Base-by-base conservation (phyloP, 2,113 vertebrate species). In the Gnathonemus longibarbis region DNA sequence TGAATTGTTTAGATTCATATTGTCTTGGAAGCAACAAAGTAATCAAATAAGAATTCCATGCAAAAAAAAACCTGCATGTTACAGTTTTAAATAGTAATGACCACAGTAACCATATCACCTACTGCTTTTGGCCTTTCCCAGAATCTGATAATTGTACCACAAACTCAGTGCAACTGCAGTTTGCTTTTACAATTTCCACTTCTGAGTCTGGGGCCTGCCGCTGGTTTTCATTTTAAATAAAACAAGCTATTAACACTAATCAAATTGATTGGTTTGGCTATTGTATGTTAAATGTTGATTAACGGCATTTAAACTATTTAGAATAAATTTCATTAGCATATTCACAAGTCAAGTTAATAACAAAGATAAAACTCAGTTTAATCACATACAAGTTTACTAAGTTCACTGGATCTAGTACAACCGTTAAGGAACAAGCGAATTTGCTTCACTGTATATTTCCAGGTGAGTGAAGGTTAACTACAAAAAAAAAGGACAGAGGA, bases 391-490 rank as follows among this genome's bases (percentile, higher is more conserved):
- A 42, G 35, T 80, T 80, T 19, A 31, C 62, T 5, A 80, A 80
- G 15, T 42, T 80, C 42, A 80, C 74, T 42, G 35, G 74, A 80
- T 80, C 13, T 15, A 77, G 74, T 80, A 42, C 13, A 7, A 80
- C 31, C 4, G 31, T 19, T 42, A 42, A 42, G 31, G 35, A 80
- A 42, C 35, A 35, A 77, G 31, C 74, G 74, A 39, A 77, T 42
- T 42, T 80, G 1, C 35, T 80, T 80, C 31, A 80, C 74, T 80
- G 35, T 3, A 21, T 80, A 42, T 66, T 52, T 70, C 45, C 70
- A 84, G 66, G 89, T 89, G 70, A 39, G 85, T 27, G 5, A 74
- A 77, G 46, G 66, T 89, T 46, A 89, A 49, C n/a, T 70, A 70
- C 21, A 74, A 74, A 39, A 31, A 17, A 46, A 49, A 49, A 24